Evolutionary conservation across 2,113 vertebrate species (phyloP).

Genomic region (Tragelaphus strepsiceros): DNA sequence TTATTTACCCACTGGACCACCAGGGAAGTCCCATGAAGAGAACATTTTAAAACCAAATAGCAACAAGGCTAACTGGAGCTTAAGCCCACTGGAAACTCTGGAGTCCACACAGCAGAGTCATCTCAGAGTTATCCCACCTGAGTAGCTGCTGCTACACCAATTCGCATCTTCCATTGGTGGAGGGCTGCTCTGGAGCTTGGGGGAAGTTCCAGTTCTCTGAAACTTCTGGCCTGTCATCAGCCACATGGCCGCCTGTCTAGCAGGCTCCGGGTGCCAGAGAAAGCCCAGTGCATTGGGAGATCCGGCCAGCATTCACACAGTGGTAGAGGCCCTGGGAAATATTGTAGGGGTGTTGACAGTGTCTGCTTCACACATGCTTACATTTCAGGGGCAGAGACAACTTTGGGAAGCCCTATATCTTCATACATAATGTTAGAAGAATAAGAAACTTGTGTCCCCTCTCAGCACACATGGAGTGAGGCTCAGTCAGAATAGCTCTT

Average conservation of each 20-base stretch:
- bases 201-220: background rate
- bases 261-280: background rate
- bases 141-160: background rate
- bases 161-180: background rate
- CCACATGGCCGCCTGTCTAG: background rate
- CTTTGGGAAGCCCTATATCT: background rate
- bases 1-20: background rate
- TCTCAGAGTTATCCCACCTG: background rate
- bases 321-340: background rate
- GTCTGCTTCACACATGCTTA: background rate
- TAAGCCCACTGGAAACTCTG: background rate
- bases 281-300: background rate
- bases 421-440: background rate
- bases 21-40: background rate
- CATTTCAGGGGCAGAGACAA: background rate
- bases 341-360: background rate
- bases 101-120: background rate
- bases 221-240: background rate
- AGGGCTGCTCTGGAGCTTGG: background rate
- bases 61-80: background rate
- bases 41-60: background rate
- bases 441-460: background rate
- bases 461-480: background rate
- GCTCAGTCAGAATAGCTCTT: background rate
- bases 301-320: background rate